Percentiles rank a stretch among this genome's conserved stretches.
Evolutionary conservation across 2,113 vertebrate species (phyloP).

Genomic region (Tichodroma muraria): DNA sequence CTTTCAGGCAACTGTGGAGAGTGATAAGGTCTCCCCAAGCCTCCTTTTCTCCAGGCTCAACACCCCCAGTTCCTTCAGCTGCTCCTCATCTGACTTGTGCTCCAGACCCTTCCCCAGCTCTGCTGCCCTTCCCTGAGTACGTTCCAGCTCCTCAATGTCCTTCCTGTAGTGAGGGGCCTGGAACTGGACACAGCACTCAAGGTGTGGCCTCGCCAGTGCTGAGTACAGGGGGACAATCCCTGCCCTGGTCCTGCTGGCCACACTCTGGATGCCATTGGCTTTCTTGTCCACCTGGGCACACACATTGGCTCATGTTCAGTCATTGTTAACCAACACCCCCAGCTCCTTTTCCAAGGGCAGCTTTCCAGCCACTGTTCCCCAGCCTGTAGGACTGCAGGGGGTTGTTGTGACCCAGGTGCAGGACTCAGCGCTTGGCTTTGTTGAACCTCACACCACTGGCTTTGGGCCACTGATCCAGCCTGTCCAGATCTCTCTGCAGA

Average conservation of each 20-base stretch:
- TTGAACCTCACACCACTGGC: background rate
- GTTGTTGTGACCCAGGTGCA: background rate
- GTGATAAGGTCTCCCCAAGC: fast-evolving
- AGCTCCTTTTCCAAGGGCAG: background rate
- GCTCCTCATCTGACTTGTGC: background rate
- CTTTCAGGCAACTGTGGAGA: background rate
- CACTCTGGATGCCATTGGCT: background rate
- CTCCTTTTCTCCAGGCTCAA: background rate
- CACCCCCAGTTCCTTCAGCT: background rate
- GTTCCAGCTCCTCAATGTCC: fast-evolving
- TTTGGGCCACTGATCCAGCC: background rate
- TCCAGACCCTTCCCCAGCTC: background rate
- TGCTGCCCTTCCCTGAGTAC: fast-evolving
- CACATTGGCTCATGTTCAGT: background rate
- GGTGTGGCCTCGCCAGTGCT: background rate
- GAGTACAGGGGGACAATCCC: background rate
- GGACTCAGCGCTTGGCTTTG: background rate
- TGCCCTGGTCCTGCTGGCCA: background rate
- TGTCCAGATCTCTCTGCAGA: background rate
- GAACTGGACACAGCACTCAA: background rate
- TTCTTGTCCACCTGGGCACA: background rate
- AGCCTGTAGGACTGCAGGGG: background rate
- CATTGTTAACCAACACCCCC: fast-evolving
- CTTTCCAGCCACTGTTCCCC: background rate
- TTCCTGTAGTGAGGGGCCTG: background rate